Evolutionary conservation across 2,113 vertebrate genomes (phyloP), one percentile per base, ranked within the genome.

Genomic region (Rhizomys pruinosus): DNA sequence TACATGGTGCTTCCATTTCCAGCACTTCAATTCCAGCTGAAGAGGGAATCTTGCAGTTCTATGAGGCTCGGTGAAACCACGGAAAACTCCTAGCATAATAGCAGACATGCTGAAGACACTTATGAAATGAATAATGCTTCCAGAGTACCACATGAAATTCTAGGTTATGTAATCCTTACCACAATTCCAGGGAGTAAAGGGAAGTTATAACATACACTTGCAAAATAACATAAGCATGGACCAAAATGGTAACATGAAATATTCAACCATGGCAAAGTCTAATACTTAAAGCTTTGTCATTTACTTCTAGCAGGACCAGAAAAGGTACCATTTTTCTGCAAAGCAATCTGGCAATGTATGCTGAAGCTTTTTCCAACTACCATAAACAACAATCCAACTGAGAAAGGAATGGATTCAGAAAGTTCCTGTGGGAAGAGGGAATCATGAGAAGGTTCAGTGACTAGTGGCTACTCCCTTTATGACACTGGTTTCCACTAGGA

Each of bases 1-100:
- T 57, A 90, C n/a, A 7, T 0, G 32, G 2, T 85, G 77, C 42
- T 86, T 42, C 64, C 42, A 69, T 37, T 86, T 42, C 64, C 42
- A 69, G 91, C 59, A 77, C 16, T 78, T 32, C 17, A 0, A 15
- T 20, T n/a, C 7, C 34, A 2, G 2, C 7, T 20, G 37, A 29
- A 0, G 71, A 74, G 27, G 37, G 59, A 74, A 11, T 44, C 23
- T 0, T 5, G 66, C 17, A 44, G 44, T 3, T 3, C 39, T 17
- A 42, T 16, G 17, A 59, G 66, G 39, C 59, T 37, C 2, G 37
- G 37, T 29, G 55, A 16, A 4, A 34, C 6, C 5, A 0, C 0
- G 27, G 63, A 8, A 5, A 22, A 25, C 2, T 52, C n/a, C 2
- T 1, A 15, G 44, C 0, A 1, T 6, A 39, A 61, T 2, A 9